These are phyloP conservation scores for Moxostoma hubbsi DNA, from an alignment of 2,797 vertebrate species.

Conservation along the genomic window DNA sequence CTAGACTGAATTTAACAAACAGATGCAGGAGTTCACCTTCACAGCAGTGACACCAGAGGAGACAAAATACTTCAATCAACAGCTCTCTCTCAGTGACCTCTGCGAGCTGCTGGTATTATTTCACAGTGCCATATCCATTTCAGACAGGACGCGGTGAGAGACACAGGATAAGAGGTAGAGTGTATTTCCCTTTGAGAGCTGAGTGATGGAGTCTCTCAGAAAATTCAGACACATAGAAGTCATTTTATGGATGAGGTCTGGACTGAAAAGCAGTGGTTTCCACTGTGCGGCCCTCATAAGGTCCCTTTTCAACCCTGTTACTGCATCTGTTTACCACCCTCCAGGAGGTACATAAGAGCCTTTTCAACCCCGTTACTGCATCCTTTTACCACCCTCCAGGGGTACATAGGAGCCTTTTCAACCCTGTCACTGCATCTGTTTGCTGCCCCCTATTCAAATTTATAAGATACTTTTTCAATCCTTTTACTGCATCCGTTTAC, in stretches of 20 bases:
- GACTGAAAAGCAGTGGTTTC: conserved; percentile 70
- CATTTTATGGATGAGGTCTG: conserved; percentile 52
- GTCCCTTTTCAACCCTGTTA: conserved; percentile 78
- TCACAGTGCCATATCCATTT: conserved; percentile 56
- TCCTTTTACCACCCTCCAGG: too few species aligned
- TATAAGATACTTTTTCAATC: too few species aligned
- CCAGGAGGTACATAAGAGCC: too few species aligned
- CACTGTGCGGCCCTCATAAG: conserved; percentile 69
- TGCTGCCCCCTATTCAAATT: too few species aligned
- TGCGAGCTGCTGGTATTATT: conserved; percentile 45
- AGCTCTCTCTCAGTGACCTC: conserved; percentile 52
- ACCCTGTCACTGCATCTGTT: too few species aligned
- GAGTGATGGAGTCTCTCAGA: conserved; percentile 39
- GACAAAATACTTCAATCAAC: conserved; percentile 55
- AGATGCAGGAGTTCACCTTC: conserved; percentile 43
- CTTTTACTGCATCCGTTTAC: too few species aligned
- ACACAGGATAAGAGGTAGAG: background rate
- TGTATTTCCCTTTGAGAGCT: conserved; percentile 40
- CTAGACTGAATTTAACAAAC: conserved; percentile 45
- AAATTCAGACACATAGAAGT: conserved; percentile 40
- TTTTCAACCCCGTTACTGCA: too few species aligned
- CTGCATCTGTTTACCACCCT: conserved; percentile 66
- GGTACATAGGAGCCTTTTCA: too few species aligned
- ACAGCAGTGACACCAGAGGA: conserved; percentile 40
- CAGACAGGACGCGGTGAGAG: conserved; percentile 31